A percentile compares a stretch with the other conserved stretches of the same genome.
These are phyloP conservation scores for Psix sp. DNA, from an alignment of 1,140 invertebrate genomes.

Conservation along the genomic window DNA sequence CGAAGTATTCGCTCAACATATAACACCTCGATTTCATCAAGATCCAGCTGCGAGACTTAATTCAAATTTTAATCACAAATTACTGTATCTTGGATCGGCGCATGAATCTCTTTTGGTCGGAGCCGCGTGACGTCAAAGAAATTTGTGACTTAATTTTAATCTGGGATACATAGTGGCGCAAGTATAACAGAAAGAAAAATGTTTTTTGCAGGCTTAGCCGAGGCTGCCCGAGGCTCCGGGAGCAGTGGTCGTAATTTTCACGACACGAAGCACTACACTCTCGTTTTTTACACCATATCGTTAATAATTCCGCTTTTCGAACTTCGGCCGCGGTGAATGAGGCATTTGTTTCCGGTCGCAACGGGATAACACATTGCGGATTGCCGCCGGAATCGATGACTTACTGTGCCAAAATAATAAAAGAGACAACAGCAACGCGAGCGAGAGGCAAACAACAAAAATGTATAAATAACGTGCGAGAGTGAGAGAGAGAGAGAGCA, in stretches of 20 bases:
- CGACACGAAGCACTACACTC: slow-evolving; percentile 57
- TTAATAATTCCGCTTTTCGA: slow-evolving; percentile 62
- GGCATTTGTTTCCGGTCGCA: slow-evolving; percentile 61
- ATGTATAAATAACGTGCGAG: slow-evolving; percentile 1
- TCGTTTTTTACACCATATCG: slow-evolving; percentile 63
- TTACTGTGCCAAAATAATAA: slow-evolving; percentile 62
- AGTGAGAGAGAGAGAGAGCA: neutral
- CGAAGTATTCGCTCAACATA: too few species aligned
- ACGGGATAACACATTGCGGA: slow-evolving; percentile 52
- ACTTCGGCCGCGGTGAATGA: slow-evolving; percentile 62
- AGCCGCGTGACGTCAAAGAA: slow-evolving; percentile 37
- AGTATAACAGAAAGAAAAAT: slow-evolving; percentile 56
- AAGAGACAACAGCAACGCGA: slow-evolving; percentile 7
- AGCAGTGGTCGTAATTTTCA: slow-evolving; percentile 59
- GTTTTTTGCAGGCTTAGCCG: slow-evolving; percentile 61
- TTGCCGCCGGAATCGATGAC: slow-evolving; percentile 60
- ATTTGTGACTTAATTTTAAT: slow-evolving; percentile 61
- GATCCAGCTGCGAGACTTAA: slow-evolving; percentile 35
- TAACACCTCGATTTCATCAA: neutral
- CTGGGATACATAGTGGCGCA: slow-evolving; percentile 29
- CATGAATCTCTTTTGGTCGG: slow-evolving; percentile 51
- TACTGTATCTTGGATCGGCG: slow-evolving; percentile 40
- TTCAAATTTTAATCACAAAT: slow-evolving; percentile 52
- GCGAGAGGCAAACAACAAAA: slow-evolving; percentile 3
- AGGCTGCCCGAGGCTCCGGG: slow-evolving; percentile 60